Base-by-base conservation (phyloP, 2,113 vertebrate species). In the Spea multiplicata region DNA sequence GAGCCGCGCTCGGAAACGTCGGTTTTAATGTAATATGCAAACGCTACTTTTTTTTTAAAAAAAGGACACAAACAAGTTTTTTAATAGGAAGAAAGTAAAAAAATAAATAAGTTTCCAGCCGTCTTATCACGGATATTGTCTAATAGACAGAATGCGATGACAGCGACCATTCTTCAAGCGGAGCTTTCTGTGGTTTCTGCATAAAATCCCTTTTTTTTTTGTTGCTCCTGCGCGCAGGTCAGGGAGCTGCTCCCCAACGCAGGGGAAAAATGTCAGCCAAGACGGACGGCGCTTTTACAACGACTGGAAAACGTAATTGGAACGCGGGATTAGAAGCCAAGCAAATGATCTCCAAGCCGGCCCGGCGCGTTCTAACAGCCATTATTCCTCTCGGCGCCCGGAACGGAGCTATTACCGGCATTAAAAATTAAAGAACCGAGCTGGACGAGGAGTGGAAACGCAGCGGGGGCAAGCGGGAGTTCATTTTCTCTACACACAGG, bases 261-360 rank as follows among this genome's bases (percentile, higher is more conserved):
- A 12, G 2, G 7, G 66, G 68, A 46, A 48, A 78, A 49, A 52
- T 71, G 76, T 78, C 76, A 65, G 49, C 76, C 12, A 78, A 71
- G 67, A 78, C 64, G 76, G 75, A 78, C 67, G 53, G 57, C 13
- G 53, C 12, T 9, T n/a, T 12, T 50, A 52, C 64, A 78, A 5
- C 9, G 69, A 6, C 53, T 81, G 8, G 8, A 80, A n/a, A 81
- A 65, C 10, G n/a, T 47, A 70, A 59, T 71, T 74, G 80, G 68
- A 71, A 83, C 73, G 81, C 57, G 81, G 75, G 66, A 76, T 6
- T 65, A 8, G 75, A 44, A 75, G 14, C 7, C 52, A 82, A 4
- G 30, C 45, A 13, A 76, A 62, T 5, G 4, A 16, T 82, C 82
- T 10, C 3, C 65, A 1, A 78, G 55, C 16, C 49, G 61, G 5